These are phyloP conservation scores for Plodia interpunctella DNA, from an alignment of 1,140 invertebrate genomes.

Conservation along the genomic window DNA sequence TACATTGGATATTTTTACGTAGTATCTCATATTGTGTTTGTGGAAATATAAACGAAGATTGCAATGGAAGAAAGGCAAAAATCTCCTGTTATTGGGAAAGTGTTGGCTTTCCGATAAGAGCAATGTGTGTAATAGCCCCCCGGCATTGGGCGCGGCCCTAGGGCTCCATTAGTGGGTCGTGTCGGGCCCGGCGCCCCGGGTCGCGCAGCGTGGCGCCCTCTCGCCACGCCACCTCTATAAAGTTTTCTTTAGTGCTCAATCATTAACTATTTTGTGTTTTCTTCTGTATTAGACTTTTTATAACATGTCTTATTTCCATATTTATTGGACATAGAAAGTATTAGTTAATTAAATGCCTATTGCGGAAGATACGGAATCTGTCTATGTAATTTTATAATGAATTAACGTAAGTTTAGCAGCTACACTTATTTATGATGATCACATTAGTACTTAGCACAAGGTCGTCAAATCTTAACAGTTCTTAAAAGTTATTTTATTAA, in stretches of 20 bases:
- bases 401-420: too few relatives aligned
- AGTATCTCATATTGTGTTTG: not conserved
- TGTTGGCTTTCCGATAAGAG: conserved; percentile 49
- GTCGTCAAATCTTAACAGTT: too few relatives aligned
- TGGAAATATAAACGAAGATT: conserved; percentile 4
- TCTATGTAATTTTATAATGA: too few relatives aligned
- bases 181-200: conserved; percentile 43
- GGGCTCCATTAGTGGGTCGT: conserved; percentile 55
- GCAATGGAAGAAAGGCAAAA: conserved; percentile 28
- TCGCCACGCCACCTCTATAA: conserved; percentile 20
- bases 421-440: too few relatives aligned
- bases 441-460: too few relatives aligned
- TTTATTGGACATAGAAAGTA: too few relatives aligned
- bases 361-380: too few relatives aligned
- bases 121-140: conserved; percentile 50
- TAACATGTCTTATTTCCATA: not conserved
- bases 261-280: conserved; percentile 9
- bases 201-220: conserved; percentile 42
- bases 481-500: too few relatives aligned
- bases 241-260: conserved; percentile 5
- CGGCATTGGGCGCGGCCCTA: conserved; percentile 43
- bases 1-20: too few relatives aligned
- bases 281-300: too few relatives aligned
- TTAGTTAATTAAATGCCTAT: too few relatives aligned
- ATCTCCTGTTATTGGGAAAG: conserved; percentile 54